Percentiles rank a stretch among this genome's conserved stretches.
These are phyloP conservation scores for Abramis brama DNA, from an alignment of 2,113 vertebrate species.

Conservation along the genomic window DNA sequence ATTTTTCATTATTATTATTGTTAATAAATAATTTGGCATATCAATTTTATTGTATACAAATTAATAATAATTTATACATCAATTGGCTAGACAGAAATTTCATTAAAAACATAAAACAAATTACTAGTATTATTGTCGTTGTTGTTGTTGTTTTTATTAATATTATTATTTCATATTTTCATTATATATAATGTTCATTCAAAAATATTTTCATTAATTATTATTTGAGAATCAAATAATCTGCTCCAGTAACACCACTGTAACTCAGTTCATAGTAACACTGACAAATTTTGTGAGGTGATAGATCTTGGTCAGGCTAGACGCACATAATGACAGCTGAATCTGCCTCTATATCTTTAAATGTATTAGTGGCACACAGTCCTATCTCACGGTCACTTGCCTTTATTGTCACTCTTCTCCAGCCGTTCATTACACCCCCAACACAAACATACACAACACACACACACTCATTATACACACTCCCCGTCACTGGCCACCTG, in stretches of 20 bases:
- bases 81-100: neutral
- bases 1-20: neutral
- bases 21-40: neutral
- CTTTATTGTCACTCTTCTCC: constrained; percentile 47
- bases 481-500: constrained; percentile 52
- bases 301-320: neutral
- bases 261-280: neutral
- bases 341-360: neutral
- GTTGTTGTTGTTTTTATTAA: neutral
- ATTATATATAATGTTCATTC: neutral
- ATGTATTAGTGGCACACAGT: constrained; percentile 31
- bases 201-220: neutral
- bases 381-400: constrained; percentile 45
- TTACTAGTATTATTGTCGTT: too few species aligned
- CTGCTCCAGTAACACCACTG: neutral
- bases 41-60: neutral
- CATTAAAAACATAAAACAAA: too few species aligned
- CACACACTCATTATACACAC: constrained; percentile 15
- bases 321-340: neutral
- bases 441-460: constrained; percentile 5
- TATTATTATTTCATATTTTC: neutral
- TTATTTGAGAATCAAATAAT: neutral
- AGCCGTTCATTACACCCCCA: constrained; percentile 18
- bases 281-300: neutral
- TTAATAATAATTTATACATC: neutral